Evolutionary conservation across 2,113 vertebrate genomes (phyloP), one percentile per base, ranked within the genome.

Genomic region (Perccottus glenii): DNA sequence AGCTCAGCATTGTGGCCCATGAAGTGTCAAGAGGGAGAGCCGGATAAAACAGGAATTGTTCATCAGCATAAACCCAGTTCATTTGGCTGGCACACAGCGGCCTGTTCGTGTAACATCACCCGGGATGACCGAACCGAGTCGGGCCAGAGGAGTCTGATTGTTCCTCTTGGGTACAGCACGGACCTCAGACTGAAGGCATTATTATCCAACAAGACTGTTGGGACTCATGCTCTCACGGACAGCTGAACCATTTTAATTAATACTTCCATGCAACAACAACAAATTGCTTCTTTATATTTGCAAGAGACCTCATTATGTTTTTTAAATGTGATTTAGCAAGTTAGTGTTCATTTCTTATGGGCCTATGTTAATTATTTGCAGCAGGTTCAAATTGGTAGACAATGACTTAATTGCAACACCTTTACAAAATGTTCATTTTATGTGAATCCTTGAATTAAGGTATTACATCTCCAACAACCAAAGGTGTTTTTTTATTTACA

Each of bases 31-130:
- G 64, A 77, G 85, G 73, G 77, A 77, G 76, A 56, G 63, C 10
- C 40, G 68, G 73, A 88, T 85, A 82, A 80, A 86, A 85, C 78
- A 50, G 27, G 73, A 78, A 88, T 84, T 88, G 87, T 88, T 62
- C 77, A 36, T 70, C 36, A 6, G 64, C 60, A 66, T 57, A 61
- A 50, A 79, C 70, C 70, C 63, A 73, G 78, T 88, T 85, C 79
- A 85, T 76, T 78, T 40, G 50, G 53, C 50, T 87, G 88, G 86
- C 86, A 84, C 64, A 7, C 33, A 80, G 50, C 16, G 8, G 49
- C 57, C 40, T 66, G 76, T 84, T 78, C 60, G 9, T 87, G 87
- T 88, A 89, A 88, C 84, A 69, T 73, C 78, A 88, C 78, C 85
- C 76, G 55, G 67, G 70, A 49, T 3, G 12, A 65, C 70, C 47